Conservation (phyloP, 1,140 invertebrate species). For the Oryzaephilus surinamensis region DNA sequence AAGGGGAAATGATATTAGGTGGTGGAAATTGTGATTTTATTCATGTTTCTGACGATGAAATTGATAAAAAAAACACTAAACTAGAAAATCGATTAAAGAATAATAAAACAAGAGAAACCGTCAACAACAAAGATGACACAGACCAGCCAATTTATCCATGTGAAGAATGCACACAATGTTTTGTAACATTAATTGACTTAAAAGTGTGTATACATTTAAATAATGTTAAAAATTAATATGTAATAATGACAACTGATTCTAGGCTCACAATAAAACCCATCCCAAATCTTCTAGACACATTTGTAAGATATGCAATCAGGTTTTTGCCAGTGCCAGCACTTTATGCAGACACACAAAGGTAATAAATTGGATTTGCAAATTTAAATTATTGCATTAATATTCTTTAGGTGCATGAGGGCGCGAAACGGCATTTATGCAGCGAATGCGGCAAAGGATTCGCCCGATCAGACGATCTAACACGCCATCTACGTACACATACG, state of each 20-base stretch:
- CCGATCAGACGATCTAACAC: conserved; percentile 39
- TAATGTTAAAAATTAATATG: too few species aligned
- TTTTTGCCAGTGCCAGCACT: conserved; percentile 38
- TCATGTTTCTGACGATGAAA: too few species aligned
- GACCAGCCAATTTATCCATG: conserved; percentile 22
- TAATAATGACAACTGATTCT: conserved; percentile 2
- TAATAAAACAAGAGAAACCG: conserved; percentile 21
- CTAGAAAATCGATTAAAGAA: conserved; percentile 10
- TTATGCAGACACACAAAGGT: conserved; percentile 36
- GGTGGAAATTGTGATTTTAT: background rate
- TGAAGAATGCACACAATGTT: conserved; percentile 23
- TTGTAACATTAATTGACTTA: conserved; percentile 19
- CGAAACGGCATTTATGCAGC: conserved; percentile 49
- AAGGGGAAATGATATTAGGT: background rate
- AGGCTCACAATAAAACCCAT: conserved; percentile 15
- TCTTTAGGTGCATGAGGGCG: conserved; percentile 30
- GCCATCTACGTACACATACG: conserved; percentile 43
- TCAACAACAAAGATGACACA: conserved; percentile 25
- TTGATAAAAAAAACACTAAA: too few species aligned
- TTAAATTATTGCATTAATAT: background rate
- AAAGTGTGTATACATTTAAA: conserved; percentile 13
- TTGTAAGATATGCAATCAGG: conserved; percentile 38
- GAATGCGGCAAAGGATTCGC: conserved; percentile 44
- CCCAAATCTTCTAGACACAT: conserved; percentile 23
- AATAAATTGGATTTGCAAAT: conserved; percentile 1